Evolutionary conservation across 2,888 invertebrate species (phyloP), one percentile per base, ranked within the genome.

Genomic region (Lasioglossum marginatum): DNA sequence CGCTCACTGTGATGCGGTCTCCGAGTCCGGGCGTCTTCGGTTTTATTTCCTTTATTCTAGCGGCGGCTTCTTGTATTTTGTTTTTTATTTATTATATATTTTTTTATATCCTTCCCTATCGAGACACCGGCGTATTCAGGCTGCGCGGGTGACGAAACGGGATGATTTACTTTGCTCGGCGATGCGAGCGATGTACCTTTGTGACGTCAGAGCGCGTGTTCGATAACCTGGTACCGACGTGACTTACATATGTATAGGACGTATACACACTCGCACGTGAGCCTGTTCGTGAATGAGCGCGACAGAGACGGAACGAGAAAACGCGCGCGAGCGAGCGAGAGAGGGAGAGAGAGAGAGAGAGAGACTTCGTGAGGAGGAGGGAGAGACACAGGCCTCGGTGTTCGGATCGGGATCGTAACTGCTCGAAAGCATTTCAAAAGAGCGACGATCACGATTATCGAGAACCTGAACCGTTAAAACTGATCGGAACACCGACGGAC

Each of bases 121-220:
- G 80, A 79, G 76, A 81, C 82, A 85, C 86, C 82, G 82, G 84
- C 83, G 84, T 88, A 87, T 88, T 88, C 90, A 92, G 83, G 91
- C 92, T 93, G 92, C 91, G 93, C 92, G 89, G 91, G 88, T 93
- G 90, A 92, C 92, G 91, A 92, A 92, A 93, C 93, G 89, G 85
- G 90, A 89, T 87, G 91, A 93, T 92, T 93, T 92, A 92, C 94
- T 94, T 93, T 93, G 93, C 93, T 90, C 91, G 92, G 88, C 93
- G 94, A 94, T 94, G 94, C 93, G 94, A 92, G 92, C 92, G 93
- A 94, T 94, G 93, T 93, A 93, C 94, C 93, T 94, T 92, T 93
- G 92, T 95, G 94, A 95, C 95, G 94, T 95, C 93, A 94, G 92
- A 89, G 89, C 92, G 92, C 92, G 93, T 94, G 93, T 91, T 87